Conservation (phyloP, 2,797 vertebrate species). For the Champsocephalus gunnari region DNA sequence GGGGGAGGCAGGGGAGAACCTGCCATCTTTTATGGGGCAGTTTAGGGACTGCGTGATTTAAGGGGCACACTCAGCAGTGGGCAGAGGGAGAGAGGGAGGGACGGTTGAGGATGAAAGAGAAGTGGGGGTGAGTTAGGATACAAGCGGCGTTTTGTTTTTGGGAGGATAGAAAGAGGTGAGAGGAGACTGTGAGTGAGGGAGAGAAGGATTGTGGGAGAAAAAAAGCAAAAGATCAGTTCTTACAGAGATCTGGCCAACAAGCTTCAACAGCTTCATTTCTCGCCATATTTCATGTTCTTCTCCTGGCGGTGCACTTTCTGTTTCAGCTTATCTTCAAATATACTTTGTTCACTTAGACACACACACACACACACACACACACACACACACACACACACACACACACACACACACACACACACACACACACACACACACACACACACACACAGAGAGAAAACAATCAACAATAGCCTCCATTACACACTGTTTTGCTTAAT, state of each 20-base stretch:
- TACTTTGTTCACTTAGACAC: neutral
- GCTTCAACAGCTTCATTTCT: slow-evolving; percentile 12
- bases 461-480: slow-evolving; percentile 24
- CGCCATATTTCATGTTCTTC: neutral
- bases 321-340: slow-evolving; percentile 29
- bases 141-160: slow-evolving; percentile 45
- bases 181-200: slow-evolving; percentile 11
- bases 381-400: neutral
- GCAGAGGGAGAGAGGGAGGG: slow-evolving; percentile 25
- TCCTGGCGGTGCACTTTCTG: slow-evolving; percentile 1
- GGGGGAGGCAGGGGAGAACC: slow-evolving; percentile 68
- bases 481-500: slow-evolving; percentile 20
- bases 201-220: slow-evolving; percentile 6
- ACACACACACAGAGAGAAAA: too few relatives aligned
- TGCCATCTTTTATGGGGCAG: slow-evolving; percentile 84
- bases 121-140: slow-evolving; percentile 41
- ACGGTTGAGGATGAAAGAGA: slow-evolving; percentile 45
- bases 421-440: neutral
- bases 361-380: neutral
- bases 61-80: slow-evolving; percentile 69
- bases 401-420: neutral
- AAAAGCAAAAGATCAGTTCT: slow-evolving; percentile 9
- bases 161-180: slow-evolving; percentile 40
- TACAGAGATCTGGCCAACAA: slow-evolving; percentile 4
- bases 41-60: slow-evolving; percentile 86